Percentiles rank a stretch among this genome's conserved stretches.
Conservation (phyloP, 92 coral and sea anemone genomes). For the Phenganax subtilis region DNA sequence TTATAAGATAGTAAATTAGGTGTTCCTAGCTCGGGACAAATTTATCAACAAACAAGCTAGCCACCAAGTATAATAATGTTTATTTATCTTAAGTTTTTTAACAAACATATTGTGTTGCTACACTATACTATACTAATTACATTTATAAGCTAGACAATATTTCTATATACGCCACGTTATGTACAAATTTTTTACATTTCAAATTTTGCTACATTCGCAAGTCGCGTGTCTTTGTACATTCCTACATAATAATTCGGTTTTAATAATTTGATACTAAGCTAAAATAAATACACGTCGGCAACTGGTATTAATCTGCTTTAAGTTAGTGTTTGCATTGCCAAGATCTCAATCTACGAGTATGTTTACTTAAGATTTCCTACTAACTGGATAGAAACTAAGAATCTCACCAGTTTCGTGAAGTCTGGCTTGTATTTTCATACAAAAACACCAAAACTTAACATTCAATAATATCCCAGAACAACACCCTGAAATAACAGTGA, state of each 20-base stretch:
- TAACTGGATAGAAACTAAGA: not conserved
- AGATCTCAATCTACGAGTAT: slow-evolving; percentile 22
- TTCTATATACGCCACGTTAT: not conserved
- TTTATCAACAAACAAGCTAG: slow-evolving; percentile 19
- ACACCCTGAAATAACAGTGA: too few species aligned
- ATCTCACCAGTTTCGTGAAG: not conserved
- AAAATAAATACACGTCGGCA: slow-evolving; percentile 14
- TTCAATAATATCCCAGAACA: not conserved
- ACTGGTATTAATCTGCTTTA: slow-evolving; percentile 13
- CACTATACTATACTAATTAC: slow-evolving; percentile 13
- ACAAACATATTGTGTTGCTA: slow-evolving; percentile 12
- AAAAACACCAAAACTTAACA: not conserved
- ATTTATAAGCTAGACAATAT: not conserved
- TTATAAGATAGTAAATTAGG: slow-evolving; percentile 11
- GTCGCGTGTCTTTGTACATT: not conserved
- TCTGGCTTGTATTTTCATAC: not conserved
- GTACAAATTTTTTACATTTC: not conserved
- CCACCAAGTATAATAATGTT: slow-evolving; percentile 1
- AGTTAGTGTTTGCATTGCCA: slow-evolving; percentile 16
- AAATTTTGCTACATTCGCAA: not conserved
- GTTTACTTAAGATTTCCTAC: slow-evolving; percentile 3
- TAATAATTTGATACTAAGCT: slow-evolving; percentile 24
- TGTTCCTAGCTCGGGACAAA: not conserved
- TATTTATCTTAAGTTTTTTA: slow-evolving; percentile 16
- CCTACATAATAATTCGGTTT: not conserved